Conservation (phyloP, 1,140 invertebrate species). For the Leptopilina boulardi region DNA sequence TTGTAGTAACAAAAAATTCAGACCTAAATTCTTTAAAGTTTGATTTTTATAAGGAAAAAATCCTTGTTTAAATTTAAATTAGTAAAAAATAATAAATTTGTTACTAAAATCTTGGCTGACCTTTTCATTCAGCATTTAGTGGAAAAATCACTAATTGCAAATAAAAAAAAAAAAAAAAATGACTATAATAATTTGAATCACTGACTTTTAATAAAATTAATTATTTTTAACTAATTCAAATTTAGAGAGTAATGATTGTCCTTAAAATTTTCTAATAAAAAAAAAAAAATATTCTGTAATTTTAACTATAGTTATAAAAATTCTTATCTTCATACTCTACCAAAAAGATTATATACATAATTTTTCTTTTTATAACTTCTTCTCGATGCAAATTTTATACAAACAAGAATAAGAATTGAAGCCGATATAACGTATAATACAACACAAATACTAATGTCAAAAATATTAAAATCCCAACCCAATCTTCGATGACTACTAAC, state of each 20-base stretch:
- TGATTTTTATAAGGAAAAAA: too few species aligned
- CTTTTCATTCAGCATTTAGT: too few species aligned
- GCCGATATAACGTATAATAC: slow-evolving; percentile 84
- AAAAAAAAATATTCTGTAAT: not conserved
- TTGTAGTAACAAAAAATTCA: not conserved
- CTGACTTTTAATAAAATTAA: too few species aligned
- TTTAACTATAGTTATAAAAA: not conserved
- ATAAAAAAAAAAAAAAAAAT: too few species aligned
- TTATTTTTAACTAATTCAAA: too few species aligned
- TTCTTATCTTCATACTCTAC: slow-evolving; percentile 40
- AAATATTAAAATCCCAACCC: slow-evolving; percentile 78
- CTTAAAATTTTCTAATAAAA: not conserved
- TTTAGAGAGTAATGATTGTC: not conserved
- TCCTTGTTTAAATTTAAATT: too few species aligned
- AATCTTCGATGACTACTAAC: slow-evolving; percentile 67
- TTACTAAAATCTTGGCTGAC: too few species aligned
- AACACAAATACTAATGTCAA: slow-evolving; percentile 86
- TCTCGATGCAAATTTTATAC: slow-evolving; percentile 85
- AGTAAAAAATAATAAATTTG: not conserved
- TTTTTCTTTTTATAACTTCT: slow-evolving; percentile 82
- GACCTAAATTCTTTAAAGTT: not conserved
- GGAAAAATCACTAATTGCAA: too few species aligned
- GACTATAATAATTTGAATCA: too few species aligned
- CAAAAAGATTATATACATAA: slow-evolving; percentile 80
- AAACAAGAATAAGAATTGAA: slow-evolving; percentile 83